These are phyloP conservation scores for Corynorhinus townsendii DNA, from an alignment of 2,113 vertebrate species.

Conservation along the genomic window DNA sequence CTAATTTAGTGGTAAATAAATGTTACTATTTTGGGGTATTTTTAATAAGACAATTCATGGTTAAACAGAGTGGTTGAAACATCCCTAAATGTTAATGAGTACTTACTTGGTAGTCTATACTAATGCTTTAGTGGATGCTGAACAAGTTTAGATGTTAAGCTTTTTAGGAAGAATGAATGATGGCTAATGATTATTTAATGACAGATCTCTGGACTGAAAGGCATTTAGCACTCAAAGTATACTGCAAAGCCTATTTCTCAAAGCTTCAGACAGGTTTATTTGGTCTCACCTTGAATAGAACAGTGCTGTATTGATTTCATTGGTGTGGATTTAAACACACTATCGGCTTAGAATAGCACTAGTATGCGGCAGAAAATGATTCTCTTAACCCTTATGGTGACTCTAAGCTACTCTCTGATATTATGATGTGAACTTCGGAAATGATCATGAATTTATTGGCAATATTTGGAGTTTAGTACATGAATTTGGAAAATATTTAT, in stretches of 20 bases:
- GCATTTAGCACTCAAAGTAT: constrained; percentile 79
- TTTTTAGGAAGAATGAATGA: constrained; percentile 80
- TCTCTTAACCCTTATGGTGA: constrained; percentile 69
- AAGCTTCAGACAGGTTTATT: constrained; percentile 81
- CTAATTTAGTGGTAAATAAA: background rate
- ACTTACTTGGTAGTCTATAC: constrained; percentile 64
- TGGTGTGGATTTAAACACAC: constrained; percentile 79
- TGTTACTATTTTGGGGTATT: background rate
- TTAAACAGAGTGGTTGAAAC: constrained; percentile 21
- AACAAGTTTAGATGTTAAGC: constrained; percentile 72
- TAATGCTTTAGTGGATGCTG: constrained; percentile 58
- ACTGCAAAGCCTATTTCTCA: constrained; percentile 80
- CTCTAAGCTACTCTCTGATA: background rate
- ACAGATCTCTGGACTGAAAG: constrained; percentile 78
- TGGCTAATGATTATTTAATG: constrained; percentile 83
- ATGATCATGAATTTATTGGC: constrained; percentile 7
- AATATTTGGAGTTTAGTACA: background rate
- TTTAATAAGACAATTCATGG: background rate
- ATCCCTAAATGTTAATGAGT: constrained; percentile 66
- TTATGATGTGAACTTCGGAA: background rate
- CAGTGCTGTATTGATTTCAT: constrained; percentile 78
- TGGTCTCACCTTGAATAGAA: constrained; percentile 82
- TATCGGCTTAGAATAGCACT: constrained; percentile 78
- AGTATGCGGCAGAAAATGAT: constrained; percentile 71
- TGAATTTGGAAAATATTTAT: constrained; percentile 21